A percentile compares a stretch with the other conserved stretches of the same genome.
Conservation (phyloP, 2,888 invertebrate genomes). For the Lamellibrachia columna region DNA sequence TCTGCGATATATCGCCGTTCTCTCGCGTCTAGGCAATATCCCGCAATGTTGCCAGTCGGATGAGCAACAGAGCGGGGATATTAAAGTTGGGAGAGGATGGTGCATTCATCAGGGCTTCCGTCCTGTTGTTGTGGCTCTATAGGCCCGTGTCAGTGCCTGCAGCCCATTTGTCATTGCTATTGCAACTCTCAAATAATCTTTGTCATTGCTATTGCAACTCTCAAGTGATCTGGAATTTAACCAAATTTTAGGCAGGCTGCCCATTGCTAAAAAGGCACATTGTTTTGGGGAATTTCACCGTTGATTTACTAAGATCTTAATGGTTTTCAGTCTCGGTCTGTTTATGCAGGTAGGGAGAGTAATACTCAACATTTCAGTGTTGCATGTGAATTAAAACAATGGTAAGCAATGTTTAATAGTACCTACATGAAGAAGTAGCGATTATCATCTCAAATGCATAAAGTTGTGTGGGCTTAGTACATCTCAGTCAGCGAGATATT, state of each 20-base stretch:
- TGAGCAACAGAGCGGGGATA: not conserved
- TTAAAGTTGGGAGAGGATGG: not conserved
- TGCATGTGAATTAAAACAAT: not conserved
- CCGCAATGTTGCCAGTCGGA: not conserved
- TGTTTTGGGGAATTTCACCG: not conserved
- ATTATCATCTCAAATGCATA: not conserved
- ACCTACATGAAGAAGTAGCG: not conserved
- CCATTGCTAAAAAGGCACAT: not conserved
- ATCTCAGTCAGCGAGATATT: not conserved
- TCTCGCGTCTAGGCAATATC: not conserved
- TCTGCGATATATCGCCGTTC: not conserved
- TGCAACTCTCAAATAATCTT: not conserved
- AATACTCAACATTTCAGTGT: too few species aligned
- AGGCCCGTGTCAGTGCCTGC: not conserved
- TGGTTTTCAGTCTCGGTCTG: not conserved
- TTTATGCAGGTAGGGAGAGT: not conserved
- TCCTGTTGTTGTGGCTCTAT: not conserved
- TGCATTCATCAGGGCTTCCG: not conserved
- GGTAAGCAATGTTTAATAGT: not conserved
- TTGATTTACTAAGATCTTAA: not conserved
- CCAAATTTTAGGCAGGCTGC: not conserved
- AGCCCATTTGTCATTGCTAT: not conserved
- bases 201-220: slow-evolving; percentile 5
- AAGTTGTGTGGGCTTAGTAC: not conserved
- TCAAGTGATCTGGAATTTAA: not conserved